Evolutionary conservation across 1,140 invertebrate species (phyloP), one percentile per base, ranked within the genome.

Genomic region (Probaryconus sp.): DNA sequence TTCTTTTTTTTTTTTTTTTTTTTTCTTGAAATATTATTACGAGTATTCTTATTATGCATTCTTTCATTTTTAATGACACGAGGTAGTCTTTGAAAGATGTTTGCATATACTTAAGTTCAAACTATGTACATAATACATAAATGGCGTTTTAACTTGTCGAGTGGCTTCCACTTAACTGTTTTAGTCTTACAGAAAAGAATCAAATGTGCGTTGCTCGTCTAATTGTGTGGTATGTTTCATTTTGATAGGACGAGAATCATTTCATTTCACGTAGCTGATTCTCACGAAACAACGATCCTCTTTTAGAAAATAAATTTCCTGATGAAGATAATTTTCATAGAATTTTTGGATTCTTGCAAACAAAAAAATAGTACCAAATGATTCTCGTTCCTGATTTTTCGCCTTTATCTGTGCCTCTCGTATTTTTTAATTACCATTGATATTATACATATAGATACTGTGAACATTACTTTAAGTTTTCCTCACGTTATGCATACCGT

Each of bases 101-200:
- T 3, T 50, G 18, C 13, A 35, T 60, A 43, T 30, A 37, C 11
- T 38, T 68, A 60, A 50, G 31, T 67, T 35, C 0, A 55, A 53
- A 61, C 55, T 69, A 50, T 70, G 56, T 70, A 70, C 24, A 61
- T 70, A 69, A 70, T 69, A 60, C 40, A 47, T 63, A 64, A 6
- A 63, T 63, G 56, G 35, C 68, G 68, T 71, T 56, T 58, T 35
- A 43, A 70, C 33, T 31, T 42, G 50, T 71, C 51, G 13, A 63
- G 48, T 63, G 68, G 58, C 68, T 71, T 71, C 51, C 43, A 63
- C 43, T 71, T 71, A 43, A 68, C 11, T 71, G 50, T 71, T 47
- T 64, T 3, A 5, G 30, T 31, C 18, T 55, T 53, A 47, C 40
- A 24, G 14, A 61, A 33, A 53, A 43, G 11, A 55, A 43, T 47